A percentile compares a stretch with the other conserved stretches of the same genome.
Conservation (phyloP, 1,140 invertebrate species). For the Procambarus clarkii region DNA sequence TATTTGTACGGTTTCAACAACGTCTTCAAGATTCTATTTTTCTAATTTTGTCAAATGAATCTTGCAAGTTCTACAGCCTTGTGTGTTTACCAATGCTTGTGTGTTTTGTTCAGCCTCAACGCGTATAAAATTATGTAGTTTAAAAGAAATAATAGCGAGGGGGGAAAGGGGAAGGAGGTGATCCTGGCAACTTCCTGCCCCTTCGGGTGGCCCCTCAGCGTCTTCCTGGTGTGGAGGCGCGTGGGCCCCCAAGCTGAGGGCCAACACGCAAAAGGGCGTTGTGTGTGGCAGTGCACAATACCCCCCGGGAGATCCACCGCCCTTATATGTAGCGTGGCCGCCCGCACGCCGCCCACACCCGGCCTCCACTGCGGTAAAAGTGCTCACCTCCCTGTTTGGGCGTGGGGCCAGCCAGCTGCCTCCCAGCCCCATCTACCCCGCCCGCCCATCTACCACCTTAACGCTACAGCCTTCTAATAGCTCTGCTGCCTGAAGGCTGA, state of each 20-base stretch:
- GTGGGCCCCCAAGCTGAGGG: background rate
- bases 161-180: background rate
- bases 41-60: too few relatives aligned
- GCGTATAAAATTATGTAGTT: too few relatives aligned
- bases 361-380: slow-evolving; percentile 59
- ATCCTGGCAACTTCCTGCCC: background rate
- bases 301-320: slow-evolving; percentile 6
- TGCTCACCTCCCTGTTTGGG: slow-evolving; percentile 60
- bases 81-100: too few relatives aligned
- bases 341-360: slow-evolving; percentile 60
- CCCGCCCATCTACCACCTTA: background rate
- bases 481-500: too few relatives aligned
- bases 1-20: too few relatives aligned
- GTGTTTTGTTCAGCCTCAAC: too few relatives aligned
- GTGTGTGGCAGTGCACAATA: slow-evolving; percentile 25
- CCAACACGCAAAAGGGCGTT: slow-evolving; percentile 20
- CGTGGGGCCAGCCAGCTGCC: slow-evolving; percentile 20
- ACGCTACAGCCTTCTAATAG: background rate
- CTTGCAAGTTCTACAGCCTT: too few relatives aligned
- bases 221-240: background rate
- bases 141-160: too few relatives aligned
- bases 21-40: too few relatives aligned
- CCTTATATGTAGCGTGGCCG: slow-evolving; percentile 42
- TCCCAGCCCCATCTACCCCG: background rate
- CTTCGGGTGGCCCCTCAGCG: background rate